Conservation (phyloP, 2,797 vertebrate genomes). For the Notolabrus celidotus region DNA sequence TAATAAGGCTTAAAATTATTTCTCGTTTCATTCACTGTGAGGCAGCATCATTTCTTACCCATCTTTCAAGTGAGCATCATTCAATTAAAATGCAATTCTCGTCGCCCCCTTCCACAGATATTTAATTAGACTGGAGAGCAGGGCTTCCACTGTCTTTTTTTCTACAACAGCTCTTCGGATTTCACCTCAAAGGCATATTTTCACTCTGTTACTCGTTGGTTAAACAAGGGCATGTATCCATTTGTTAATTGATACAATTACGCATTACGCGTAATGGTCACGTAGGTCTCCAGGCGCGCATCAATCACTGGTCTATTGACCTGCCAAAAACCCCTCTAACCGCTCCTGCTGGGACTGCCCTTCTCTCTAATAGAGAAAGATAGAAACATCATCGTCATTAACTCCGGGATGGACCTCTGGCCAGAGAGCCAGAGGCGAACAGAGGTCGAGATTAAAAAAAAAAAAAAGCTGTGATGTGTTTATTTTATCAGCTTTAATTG, state of each 20-base stretch:
- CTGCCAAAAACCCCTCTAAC: conserved; percentile 82
- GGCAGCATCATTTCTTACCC: conserved; percentile 72
- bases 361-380: conserved; percentile 81
- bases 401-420: conserved; percentile 80
- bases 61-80: conserved; percentile 80
- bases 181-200: conserved; percentile 85
- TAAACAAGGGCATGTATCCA: conserved; percentile 89
- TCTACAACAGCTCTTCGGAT: conserved; percentile 72
- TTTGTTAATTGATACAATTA: conserved; percentile 95
- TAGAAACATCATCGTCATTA: conserved; percentile 83
- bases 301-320: conserved; percentile 89
- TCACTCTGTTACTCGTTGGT: conserved; percentile 83
- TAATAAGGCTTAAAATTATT: conserved; percentile 80
- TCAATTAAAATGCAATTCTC: conserved; percentile 87
- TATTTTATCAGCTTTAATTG: conserved; percentile 33
- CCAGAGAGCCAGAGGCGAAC: conserved; percentile 68
- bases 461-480: conserved; percentile 11
- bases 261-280: conserved; percentile 86
- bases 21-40: conserved; percentile 75
- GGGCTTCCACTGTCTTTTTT: conserved; percentile 72
- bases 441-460: conserved; percentile 53
- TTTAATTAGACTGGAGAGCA: conserved; percentile 84
- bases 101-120: conserved; percentile 76
- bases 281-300: conserved; percentile 87
- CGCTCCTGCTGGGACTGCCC: conserved; percentile 77